These are phyloP conservation scores for Brachionus paranguensis DNA, from an alignment of 1,140 invertebrate species.

Conservation along the genomic window DNA sequence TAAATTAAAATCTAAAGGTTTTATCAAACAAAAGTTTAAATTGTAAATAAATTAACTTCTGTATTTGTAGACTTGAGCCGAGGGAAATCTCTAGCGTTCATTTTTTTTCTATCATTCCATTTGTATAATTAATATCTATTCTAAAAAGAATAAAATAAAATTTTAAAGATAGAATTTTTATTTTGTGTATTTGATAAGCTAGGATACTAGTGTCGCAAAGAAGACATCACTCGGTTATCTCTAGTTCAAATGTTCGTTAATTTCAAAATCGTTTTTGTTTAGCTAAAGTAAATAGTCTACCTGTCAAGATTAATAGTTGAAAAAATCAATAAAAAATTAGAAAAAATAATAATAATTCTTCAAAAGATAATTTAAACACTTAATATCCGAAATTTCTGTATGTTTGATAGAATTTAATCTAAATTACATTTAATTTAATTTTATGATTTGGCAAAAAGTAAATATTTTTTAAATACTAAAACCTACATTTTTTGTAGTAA, in stretches of 20 bases:
- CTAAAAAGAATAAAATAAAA: not conserved
- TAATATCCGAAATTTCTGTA: conserved; percentile 22
- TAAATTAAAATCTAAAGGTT: not conserved
- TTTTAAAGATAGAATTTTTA: not conserved
- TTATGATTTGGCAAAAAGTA: not conserved
- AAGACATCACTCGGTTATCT: not conserved
- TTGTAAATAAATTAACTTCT: conserved; percentile 22
- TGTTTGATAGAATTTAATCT: not conserved
- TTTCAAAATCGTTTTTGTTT: not conserved
- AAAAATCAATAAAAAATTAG: conserved; percentile 14
- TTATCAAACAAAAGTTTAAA: not conserved
- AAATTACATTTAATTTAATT: conserved; percentile 35
- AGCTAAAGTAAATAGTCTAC: not conserved
- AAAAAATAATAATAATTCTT: not conserved
- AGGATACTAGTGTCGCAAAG: not conserved
- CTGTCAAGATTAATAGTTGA: conserved; percentile 21
- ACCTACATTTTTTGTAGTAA: not conserved
- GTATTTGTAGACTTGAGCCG: not conserved
- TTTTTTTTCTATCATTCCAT: not conserved
- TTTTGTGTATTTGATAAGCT: not conserved
- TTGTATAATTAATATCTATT: not conserved
- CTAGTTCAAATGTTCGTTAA: not conserved
- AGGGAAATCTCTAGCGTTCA: conserved; percentile 19
- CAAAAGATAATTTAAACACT: conserved; percentile 34
- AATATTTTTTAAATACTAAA: not conserved